Base-by-base conservation (phyloP, 2,113 vertebrate species). In the Heterochromis multidens region DNA sequence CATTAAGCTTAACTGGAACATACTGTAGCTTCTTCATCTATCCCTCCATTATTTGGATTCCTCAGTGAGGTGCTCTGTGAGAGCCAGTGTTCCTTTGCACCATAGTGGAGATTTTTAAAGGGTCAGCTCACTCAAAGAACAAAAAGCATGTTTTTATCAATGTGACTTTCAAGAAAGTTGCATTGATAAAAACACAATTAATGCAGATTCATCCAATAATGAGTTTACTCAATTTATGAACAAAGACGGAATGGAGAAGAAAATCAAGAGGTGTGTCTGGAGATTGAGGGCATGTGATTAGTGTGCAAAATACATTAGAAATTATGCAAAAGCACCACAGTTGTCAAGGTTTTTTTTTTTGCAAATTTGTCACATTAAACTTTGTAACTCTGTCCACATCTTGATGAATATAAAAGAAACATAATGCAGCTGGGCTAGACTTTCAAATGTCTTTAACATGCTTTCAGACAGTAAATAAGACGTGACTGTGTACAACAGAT, bases 41-140 rank as follows among this genome's bases (percentile, higher is more conserved):
- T 80, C 54, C 43, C 86, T 46, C 80, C 85, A 91, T 92, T 90
- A 90, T 81, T 85, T 46, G 80, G 92, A 94, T 95, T 94, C 94
- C 93, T 93, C 89, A 87, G 74, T 35, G 19, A 63, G 84, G 27
- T 67, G 11, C 82, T 13, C 79, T 80, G 79, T 77, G 67, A 80
- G 72, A 89, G 84, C 83, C 91, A 87, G 76, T 77, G 27, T 57
- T 46, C 63, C 92, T 81, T 80, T 83, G 77, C 86, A 70, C 56
- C 5, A 16, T 70, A 63, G 77, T 25, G 56, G 37, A 58, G 57
- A 61, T 35, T 88, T 84, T 78, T 60, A 86, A 86, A 77, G 80
- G 80, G 54, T 84, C 65, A 67, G 14, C 65, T 81, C 46, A 80
- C 60, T 33, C 27, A 33, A 40, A 59, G 67, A 60, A 87, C 52